These are phyloP conservation scores for Salticus scenicus DNA, from an alignment of 2,888 invertebrate species.

Conservation along the genomic window DNA sequence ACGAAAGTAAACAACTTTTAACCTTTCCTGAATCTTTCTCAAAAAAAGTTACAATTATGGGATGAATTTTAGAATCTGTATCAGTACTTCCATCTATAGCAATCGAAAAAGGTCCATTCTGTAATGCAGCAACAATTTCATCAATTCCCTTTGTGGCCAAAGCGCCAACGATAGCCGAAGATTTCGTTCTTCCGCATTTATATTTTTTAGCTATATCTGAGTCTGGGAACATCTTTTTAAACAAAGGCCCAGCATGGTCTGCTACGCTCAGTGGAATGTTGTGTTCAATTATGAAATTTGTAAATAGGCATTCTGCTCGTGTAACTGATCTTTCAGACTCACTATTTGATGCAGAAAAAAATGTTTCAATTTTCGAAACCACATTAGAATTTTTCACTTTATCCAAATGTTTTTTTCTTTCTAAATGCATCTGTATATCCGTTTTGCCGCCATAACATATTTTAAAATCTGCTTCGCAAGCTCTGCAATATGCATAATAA, in stretches of 20 bases:
- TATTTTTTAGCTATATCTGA: background rate
- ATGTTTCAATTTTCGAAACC: too few species aligned
- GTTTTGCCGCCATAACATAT: too few species aligned
- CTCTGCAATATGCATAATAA: too few species aligned
- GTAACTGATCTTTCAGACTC: too few species aligned
- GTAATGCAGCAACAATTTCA: background rate
- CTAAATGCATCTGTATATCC: too few species aligned
- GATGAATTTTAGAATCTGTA: background rate
- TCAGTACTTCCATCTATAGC: background rate
- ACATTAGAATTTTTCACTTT: too few species aligned
- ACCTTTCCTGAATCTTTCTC: background rate
- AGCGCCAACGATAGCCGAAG: background rate
- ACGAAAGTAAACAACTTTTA: background rate
- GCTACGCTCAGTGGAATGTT: too few species aligned
- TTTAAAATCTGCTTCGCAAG: too few species aligned
- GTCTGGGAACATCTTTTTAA: constrained; percentile 5
- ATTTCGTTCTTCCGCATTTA: background rate
- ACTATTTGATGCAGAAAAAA: too few species aligned
- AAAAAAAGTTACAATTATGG: background rate
- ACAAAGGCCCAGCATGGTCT: background rate
- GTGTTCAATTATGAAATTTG: too few species aligned
- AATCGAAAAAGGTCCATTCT: background rate
- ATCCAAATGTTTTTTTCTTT: too few species aligned
- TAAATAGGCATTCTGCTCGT: too few species aligned
- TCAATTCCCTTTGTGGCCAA: background rate